Evolutionary conservation across 1,140 invertebrate genomes (phyloP).

Genomic region (Oreohelix idahoensis): DNA sequence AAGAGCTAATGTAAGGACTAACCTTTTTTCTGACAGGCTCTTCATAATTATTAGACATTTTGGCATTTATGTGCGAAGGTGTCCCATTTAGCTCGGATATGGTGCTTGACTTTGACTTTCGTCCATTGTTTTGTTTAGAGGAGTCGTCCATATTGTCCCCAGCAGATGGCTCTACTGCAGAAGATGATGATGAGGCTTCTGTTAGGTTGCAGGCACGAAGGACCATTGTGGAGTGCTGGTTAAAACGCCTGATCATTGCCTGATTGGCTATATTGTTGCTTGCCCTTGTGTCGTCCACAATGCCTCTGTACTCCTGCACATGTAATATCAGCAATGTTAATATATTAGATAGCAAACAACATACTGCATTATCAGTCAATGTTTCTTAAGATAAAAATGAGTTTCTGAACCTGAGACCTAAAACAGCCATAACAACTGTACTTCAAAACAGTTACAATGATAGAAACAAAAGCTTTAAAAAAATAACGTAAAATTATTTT

Average conservation of each 20-base stretch:
- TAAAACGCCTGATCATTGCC: conserved; percentile 94
- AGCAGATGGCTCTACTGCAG: conserved; percentile 26
- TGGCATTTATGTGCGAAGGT: not conserved
- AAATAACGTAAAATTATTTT: too few relatives aligned
- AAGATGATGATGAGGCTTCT: conserved; percentile 8
- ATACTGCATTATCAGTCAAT: not conserved
- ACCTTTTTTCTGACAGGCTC: conserved; percentile 55
- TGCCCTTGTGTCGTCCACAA: conserved; percentile 51
- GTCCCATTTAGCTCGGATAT: conserved; percentile 32
- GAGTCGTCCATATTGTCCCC: not conserved
- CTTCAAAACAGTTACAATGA: too few relatives aligned
- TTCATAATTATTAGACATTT: not conserved
- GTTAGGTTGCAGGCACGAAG: conserved; percentile 82
- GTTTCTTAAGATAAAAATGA: too few relatives aligned
- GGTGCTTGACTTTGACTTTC: not conserved
- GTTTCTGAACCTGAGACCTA: too few relatives aligned
- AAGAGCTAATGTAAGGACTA: not conserved
- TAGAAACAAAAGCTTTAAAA: too few relatives aligned
- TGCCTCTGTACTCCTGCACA: conserved; percentile 61
- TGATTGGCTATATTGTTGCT: conserved; percentile 79
- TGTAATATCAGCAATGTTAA: not conserved
- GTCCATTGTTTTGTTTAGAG: not conserved
- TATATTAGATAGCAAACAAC: not conserved
- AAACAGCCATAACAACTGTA: too few relatives aligned
- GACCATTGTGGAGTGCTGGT: conserved; percentile 98